These are phyloP conservation scores for Mallotus villosus DNA, from an alignment of 2,797 vertebrate species.

Conservation along the genomic window DNA sequence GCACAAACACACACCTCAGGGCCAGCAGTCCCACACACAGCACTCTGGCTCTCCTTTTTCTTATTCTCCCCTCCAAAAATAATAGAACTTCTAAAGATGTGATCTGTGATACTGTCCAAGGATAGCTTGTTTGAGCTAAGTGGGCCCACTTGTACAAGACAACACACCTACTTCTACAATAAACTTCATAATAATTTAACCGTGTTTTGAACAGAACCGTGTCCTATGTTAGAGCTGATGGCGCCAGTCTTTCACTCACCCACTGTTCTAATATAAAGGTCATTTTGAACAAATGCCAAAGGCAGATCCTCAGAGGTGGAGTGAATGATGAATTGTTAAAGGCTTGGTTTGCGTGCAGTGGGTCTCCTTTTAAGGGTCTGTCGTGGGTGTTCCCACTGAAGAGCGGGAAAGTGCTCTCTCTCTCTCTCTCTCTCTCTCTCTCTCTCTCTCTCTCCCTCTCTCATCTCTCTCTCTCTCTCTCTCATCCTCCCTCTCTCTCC, in stretches of 20 bases:
- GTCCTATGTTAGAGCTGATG: no score
- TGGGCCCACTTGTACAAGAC: no score
- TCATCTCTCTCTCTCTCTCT: no score
- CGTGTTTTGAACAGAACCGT: constrained; percentile 21
- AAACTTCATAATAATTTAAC: constrained; percentile 27
- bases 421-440: no score
- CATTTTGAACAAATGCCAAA: constrained; percentile 30
- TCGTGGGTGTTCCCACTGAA: constrained; percentile 24
- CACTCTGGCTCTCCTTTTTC: not conserved
- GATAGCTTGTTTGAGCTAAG: no score
- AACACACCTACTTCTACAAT: no score
- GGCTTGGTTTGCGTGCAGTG: constrained; percentile 22
- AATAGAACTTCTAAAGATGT: no score
- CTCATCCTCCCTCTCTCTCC: no score
- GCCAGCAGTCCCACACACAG: constrained; percentile 4
- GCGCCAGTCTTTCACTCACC: not conserved
- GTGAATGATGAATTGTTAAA: constrained; percentile 18
- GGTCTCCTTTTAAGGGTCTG: constrained; percentile 28
- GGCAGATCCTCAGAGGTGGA: constrained; percentile 19
- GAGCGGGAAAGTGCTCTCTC: constrained; percentile 1
- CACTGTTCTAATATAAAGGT: constrained; percentile 9
- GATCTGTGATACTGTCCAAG: no score
- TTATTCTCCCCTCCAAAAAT: no score
- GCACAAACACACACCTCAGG: constrained; percentile 23
- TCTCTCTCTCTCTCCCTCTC: no score